Evolutionary conservation across 2,113 vertebrate species (phyloP), one percentile per base, ranked within the genome.

Genomic region (Sylvilagus bachmani): DNA sequence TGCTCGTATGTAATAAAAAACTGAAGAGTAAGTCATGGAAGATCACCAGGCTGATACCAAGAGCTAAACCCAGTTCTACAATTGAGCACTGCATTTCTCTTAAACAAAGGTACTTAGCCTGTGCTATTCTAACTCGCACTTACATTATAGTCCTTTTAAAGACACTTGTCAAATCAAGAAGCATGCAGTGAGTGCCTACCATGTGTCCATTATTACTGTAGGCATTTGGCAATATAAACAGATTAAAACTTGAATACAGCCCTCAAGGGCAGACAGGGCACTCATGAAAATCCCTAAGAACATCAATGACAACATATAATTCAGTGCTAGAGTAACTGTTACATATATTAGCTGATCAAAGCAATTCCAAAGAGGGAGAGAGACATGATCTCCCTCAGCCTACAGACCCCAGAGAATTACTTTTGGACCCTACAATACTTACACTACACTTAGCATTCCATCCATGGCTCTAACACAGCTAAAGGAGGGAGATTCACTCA

Each of bases 1-100:
- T 99, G 99, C 98, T 99, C 99, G 0, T 99, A 99, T 0, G 99
- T 99, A 97, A 99, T 99, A 98, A 99, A 99, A 99, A 99, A 99
- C 99, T 99, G 98, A 94, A 49, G 25, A 70, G 8, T 14, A 22
- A 0, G 98, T 99, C 97, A 99, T 98, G 99, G 98, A 98, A 97
- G 79, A 98, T 95, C 0, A 12, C 0, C 4, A n/a, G 25, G 38
- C 16, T n/a, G 71, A 93, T 62, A 90, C 0, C 64, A 85, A 96
- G 96, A 96, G 70, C 27, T 82, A 96, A 94, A 85, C 36, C 17
- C 2, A 27, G 19, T 79, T 96, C 51, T 51, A 91, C 88, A 95
- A 93, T 33, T 78, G 21, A 78, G 13, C 13, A 91, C 5, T 82
- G 6, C 29, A 91, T 86, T 44, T 95, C 80, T 94, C 84, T 85